phyloP scores from a whole-genome alignment of 2,888 invertebrate genomes.

The Rhamphomyia laevipes region DNA sequence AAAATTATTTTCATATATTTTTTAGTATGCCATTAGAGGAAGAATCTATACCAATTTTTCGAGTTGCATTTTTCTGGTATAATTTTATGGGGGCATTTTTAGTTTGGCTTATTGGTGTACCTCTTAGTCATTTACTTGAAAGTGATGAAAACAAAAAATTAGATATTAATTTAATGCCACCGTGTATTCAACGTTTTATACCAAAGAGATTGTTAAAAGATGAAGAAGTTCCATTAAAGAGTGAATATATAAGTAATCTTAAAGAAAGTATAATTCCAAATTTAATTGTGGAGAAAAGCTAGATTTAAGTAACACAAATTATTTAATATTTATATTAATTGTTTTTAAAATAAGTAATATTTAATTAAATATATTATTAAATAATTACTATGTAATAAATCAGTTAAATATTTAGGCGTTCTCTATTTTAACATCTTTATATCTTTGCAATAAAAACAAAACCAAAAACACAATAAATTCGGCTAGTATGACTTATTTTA shows the following conservation, averaged over 20 bases:
- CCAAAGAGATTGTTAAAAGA: neutral
- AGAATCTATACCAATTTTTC: slow-evolving; percentile 35
- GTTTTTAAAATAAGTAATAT: no score
- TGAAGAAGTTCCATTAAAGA: neutral
- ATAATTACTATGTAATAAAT: no score
- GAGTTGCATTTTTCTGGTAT: slow-evolving; percentile 50
- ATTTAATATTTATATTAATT: no score
- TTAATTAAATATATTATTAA: no score
- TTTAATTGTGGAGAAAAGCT: no score
- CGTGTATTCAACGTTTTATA: slow-evolving; percentile 20
- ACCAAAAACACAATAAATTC: no score
- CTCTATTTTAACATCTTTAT: no score
- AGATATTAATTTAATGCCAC: slow-evolving; percentile 24
- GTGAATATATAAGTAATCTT: neutral
- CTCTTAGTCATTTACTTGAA: slow-evolving; percentile 41
- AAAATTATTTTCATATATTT: neutral
- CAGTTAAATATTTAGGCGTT: no score
- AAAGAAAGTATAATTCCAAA: no score
- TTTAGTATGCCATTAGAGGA: slow-evolving; percentile 1
- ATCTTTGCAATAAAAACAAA: no score
- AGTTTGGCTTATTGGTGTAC: slow-evolving; percentile 40
- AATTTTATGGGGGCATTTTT: slow-evolving; percentile 39
- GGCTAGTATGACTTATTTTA: no score
- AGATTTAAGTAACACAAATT: no score
- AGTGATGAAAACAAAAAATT: slow-evolving; percentile 19